phyloP scores from a whole-genome alignment of 2,888 invertebrate species.

The Leucozona laternaria region DNA sequence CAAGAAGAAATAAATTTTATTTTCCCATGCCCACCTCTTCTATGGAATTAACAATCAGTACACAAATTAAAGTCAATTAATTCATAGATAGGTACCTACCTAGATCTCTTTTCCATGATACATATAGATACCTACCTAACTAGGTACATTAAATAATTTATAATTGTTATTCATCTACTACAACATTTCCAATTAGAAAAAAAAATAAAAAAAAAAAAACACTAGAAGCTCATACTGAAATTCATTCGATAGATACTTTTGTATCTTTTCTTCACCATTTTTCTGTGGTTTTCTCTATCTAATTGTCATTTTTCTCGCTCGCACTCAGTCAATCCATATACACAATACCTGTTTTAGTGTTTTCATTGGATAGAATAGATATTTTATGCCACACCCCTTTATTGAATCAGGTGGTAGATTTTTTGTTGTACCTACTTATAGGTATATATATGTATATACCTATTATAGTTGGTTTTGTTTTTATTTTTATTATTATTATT shows the following conservation, averaged over 20 bases:
- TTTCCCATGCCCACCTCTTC: slow-evolving; percentile 30
- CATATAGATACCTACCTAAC: slow-evolving; percentile 35
- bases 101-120: too few relatives aligned
- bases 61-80: neutral
- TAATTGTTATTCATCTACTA: neutral
- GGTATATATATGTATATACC: neutral
- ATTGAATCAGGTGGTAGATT: slow-evolving; percentile 61
- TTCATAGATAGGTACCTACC: neutral
- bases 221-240: slow-evolving; percentile 36
- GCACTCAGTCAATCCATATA: slow-evolving; percentile 26
- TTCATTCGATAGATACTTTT: slow-evolving; percentile 57
- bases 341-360: slow-evolving; percentile 52
- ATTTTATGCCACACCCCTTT: slow-evolving; percentile 59
- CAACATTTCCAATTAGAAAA: slow-evolving; percentile 1
- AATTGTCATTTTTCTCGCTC: neutral
- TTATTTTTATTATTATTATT: slow-evolving; percentile 12
- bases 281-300: slow-evolving; percentile 47
- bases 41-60: slow-evolving; percentile 6
- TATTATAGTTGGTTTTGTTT: neutral
- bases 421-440: slow-evolving; percentile 18
- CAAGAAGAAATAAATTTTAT: neutral
- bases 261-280: slow-evolving; percentile 70
- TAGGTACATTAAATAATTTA: neutral
- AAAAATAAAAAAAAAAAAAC: slow-evolving; percentile 11
- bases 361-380: slow-evolving; percentile 69